These are phyloP conservation scores for Centrocercus urophasianus DNA, from an alignment of 2,113 vertebrate species.

Conservation along the genomic window DNA sequence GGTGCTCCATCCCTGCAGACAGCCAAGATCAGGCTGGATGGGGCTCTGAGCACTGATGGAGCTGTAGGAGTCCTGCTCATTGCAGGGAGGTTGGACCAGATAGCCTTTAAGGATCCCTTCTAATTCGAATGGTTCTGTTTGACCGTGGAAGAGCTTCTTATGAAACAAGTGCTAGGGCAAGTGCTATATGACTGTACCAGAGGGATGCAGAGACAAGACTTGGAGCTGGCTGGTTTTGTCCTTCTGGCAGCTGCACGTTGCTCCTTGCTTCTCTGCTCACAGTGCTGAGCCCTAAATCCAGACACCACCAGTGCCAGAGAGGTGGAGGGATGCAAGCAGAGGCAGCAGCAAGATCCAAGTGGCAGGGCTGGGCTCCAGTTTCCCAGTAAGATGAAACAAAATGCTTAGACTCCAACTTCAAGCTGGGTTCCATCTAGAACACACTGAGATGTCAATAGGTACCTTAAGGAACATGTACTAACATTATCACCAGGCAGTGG, in stretches of 20 bases:
- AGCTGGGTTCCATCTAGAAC: background rate
- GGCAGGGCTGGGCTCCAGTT: background rate
- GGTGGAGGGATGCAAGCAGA: background rate
- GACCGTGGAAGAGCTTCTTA: background rate
- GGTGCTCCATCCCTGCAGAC: too few relatives aligned
- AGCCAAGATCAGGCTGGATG: too few relatives aligned
- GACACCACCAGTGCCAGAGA: background rate
- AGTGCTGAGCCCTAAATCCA: background rate
- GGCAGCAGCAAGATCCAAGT: background rate
- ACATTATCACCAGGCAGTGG: background rate
- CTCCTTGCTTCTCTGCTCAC: background rate
- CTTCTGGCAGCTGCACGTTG: background rate
- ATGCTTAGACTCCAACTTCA: background rate
- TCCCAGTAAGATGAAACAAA: background rate
- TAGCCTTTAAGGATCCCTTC: too few relatives aligned
- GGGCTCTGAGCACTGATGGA: too few relatives aligned
- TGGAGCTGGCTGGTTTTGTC: background rate
- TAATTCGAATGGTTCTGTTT: background rate
- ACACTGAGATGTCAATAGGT: fast-evolving
- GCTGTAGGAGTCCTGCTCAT: too few relatives aligned
- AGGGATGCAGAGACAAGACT: background rate
- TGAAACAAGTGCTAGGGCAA: background rate
- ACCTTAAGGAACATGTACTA: background rate
- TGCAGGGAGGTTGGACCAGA: too few relatives aligned
- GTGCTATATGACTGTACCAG: fast-evolving